Base-by-base conservation (phyloP, 2,113 vertebrate genomes). In the Carettochelys insculpta region DNA sequence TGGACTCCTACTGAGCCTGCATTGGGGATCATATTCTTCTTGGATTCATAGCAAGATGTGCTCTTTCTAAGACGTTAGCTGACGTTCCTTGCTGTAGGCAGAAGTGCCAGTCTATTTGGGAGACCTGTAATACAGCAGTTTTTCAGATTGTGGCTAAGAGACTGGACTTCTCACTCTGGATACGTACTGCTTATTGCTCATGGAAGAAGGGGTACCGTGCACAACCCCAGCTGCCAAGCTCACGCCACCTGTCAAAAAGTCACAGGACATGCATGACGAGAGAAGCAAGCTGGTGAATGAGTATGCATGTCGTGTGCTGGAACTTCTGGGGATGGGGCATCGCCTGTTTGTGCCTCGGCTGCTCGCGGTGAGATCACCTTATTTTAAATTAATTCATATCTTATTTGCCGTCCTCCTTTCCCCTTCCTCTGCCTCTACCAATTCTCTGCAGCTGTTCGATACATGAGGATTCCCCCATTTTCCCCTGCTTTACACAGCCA, bases 291-390 rank as follows among this genome's bases (percentile, higher is more conserved):
- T 98, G 97, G 98, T 98, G 95, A 98, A 98, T n/a, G 99, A 99
- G 97, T 99, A 98, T 78, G 98, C 98, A 13, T 98, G 98, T 90
- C 98, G 98, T 79, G 98, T 99, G 96, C 98, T 99, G 98, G 99
- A 98, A 93, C 98, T 99, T 94, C 98, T 99, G 97, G 99, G 99
- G 76, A 99, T 99, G 99, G 99, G 99, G 97, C 99, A 99, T 98
- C 98, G 99, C 41, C 98, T 99, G 85, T 99, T 99, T 96, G 99
- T 99, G 90, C 99, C 99, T 94, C 98, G 98, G 93, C 98, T 99
- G 92, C 98, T 99, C 97, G 99, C 99, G 99, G 99, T 99, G 99
- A 99, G 99, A 98, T 94, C 86, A 75, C 56, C 31, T 98, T 97
- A 96, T 86, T 91, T 94, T 97, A 91, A 53, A 95, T 96, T 89